A percentile compares a stretch with the other conserved stretches of the same genome.
phyloP scores from a whole-genome alignment of 2,888 invertebrate genomes.

The Eupithecia dodoneata region DNA sequence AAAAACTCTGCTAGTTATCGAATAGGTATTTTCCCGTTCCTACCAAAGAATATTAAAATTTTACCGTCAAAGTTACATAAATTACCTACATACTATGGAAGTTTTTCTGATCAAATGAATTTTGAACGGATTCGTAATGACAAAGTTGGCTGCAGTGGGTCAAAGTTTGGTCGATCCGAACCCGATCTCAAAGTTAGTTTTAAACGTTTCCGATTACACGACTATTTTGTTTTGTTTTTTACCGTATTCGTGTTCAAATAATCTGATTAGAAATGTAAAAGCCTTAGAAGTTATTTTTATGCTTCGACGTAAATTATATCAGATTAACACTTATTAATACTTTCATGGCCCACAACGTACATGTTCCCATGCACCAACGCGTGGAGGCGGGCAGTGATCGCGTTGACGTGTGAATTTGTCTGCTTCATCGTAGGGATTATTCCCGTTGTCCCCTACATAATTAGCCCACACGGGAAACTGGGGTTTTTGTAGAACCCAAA shows the following conservation, averaged over 20 bases:
- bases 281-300: neutral
- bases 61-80: neutral
- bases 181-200: slow-evolving; percentile 11
- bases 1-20: neutral
- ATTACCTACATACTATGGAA: neutral
- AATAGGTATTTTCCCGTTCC: neutral
- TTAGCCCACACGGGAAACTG: neutral
- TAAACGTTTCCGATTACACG: slow-evolving; percentile 22
- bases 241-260: neutral
- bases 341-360: no score
- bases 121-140: slow-evolving; percentile 25
- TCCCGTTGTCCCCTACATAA: neutral
- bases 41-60: neutral
- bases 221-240: slow-evolving; percentile 15
- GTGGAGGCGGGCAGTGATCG: no score
- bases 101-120: slow-evolving; percentile 25
- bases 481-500: neutral
- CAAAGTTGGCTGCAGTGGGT: slow-evolving; percentile 17
- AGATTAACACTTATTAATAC: neutral
- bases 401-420: neutral
- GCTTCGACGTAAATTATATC: neutral
- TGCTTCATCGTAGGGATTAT: neutral
- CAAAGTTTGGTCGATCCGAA: slow-evolving; percentile 6
- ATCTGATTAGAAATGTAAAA: neutral
- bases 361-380: no score